These are phyloP conservation scores for Odontocerum albicorne DNA, from an alignment of 2,888 invertebrate genomes.

Conservation along the genomic window DNA sequence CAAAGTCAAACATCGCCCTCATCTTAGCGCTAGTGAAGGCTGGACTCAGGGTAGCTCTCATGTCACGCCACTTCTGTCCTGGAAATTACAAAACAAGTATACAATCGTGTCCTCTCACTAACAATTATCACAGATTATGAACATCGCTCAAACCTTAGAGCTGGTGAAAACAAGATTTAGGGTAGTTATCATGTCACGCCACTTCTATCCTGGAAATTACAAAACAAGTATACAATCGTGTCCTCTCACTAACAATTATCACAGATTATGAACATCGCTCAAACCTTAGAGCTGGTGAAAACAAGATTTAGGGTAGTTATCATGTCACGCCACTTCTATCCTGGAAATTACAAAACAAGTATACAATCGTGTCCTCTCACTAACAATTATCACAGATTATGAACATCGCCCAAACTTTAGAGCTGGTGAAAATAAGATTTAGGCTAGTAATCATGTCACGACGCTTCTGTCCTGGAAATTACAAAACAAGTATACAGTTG, in stretches of 20 bases:
- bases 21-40: constrained; percentile 44
- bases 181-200: constrained; percentile 50
- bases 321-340: constrained; percentile 49
- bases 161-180: constrained; percentile 45
- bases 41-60: constrained; percentile 48
- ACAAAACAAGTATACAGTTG: too few relatives aligned
- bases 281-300: constrained; percentile 51
- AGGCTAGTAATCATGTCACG: constrained; percentile 48
- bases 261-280: constrained; percentile 50
- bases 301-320: constrained; percentile 45
- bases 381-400: too few relatives aligned
- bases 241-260: too few relatives aligned
- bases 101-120: too few relatives aligned
- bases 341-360: constrained; percentile 38
- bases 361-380: too few relatives aligned
- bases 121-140: too few relatives aligned
- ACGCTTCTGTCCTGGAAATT: constrained; percentile 45
- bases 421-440: too few relatives aligned
- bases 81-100: too few relatives aligned
- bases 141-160: constrained; percentile 51
- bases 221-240: too few relatives aligned
- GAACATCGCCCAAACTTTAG: too few relatives aligned
- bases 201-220: constrained; percentile 44
- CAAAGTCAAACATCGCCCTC: constrained; percentile 49
- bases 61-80: constrained; percentile 49